Percentiles rank a stretch among this genome's conserved stretches.
These are phyloP conservation scores for Parotocinclus haroldoi DNA, from an alignment of 2,797 vertebrate species.

Conservation along the genomic window DNA sequence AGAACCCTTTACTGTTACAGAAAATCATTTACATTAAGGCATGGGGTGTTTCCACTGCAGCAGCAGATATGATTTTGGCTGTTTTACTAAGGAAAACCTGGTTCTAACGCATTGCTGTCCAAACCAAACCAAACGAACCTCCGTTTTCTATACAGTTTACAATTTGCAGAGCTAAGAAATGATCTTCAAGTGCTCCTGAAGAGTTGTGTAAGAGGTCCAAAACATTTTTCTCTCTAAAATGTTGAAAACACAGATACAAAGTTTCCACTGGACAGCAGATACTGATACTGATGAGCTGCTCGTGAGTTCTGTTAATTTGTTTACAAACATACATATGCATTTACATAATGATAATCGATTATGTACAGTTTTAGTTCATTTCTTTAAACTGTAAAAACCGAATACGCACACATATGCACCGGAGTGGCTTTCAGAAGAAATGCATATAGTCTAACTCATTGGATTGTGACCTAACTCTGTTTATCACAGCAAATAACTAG, in stretches of 20 bases:
- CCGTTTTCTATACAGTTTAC: not conserved
- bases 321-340: not conserved
- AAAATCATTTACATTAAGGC: constrained; percentile 77
- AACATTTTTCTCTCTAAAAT: not conserved
- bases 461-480: not conserved
- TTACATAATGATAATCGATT: not conserved
- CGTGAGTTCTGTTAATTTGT: no score
- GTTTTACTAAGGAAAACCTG: constrained; percentile 49
- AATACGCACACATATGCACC: not conserved
- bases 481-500: constrained; percentile 3
- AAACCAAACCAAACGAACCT: not conserved
- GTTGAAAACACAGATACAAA: not conserved
- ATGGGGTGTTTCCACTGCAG: constrained; percentile 69
- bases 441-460: not conserved
- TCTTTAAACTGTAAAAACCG: not conserved
- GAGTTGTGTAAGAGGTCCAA: not conserved
- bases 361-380: constrained; percentile 5
- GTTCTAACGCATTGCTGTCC: constrained; percentile 9
- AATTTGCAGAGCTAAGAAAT: not conserved
- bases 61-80: constrained; percentile 50
- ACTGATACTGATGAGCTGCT: no score
- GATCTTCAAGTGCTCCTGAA: not conserved
- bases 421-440: not conserved
- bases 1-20: constrained; percentile 61
- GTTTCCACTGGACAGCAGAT: constrained; percentile 9